Evolutionary conservation across 2,797 vertebrate species (phyloP), one percentile per base, ranked within the genome.

Genomic region (Anableps anableps): DNA sequence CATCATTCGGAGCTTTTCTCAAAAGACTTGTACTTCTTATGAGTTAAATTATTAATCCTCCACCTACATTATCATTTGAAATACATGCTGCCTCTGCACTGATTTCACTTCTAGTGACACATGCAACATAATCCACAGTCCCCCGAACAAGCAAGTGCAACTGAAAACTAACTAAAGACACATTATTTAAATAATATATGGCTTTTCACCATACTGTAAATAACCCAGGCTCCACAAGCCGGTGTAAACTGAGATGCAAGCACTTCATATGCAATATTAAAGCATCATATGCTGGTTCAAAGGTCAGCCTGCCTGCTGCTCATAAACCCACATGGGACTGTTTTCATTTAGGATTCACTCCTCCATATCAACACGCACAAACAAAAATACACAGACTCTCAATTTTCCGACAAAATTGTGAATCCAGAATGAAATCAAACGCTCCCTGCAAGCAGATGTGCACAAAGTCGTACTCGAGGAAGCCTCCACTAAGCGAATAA

Each of bases 31-130:
- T 84, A 81, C 86, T 90, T 85, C 90, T 85, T 83, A 83, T 74
- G 81, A 87, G 85, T 89, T 93, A 55, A 94, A 91, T 93, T 85
- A 93, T 91, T 91, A 93, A 94, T 93, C 87, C 83, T 82, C 88
- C 89, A 92, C 93, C 87, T 92, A 88, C 92, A 87, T 88, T 82
- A 78, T 85, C 83, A 88, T 91, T 88, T 91, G 82, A 91, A 92
- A 93, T 85, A 88, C 90, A 91, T 71, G 86, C 87, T 90, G 90
- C 86, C 83, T 92, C 86, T 87, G 88, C 88, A 92, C 89, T 83
- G 92, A 91, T 93, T 93, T 89, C 82, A 76, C 87, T 89, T 80
- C 85, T 85, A 88, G 72, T 86, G 83, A 90, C 85, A 91, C 87
- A 91, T 82, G 84, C 80, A 88, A 79, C 79, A 91, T 86, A 83